A percentile compares a stretch with the other conserved stretches of the same genome.
Conservation (phyloP, 2,888 invertebrate species). For the Campopleginae sp. region DNA sequence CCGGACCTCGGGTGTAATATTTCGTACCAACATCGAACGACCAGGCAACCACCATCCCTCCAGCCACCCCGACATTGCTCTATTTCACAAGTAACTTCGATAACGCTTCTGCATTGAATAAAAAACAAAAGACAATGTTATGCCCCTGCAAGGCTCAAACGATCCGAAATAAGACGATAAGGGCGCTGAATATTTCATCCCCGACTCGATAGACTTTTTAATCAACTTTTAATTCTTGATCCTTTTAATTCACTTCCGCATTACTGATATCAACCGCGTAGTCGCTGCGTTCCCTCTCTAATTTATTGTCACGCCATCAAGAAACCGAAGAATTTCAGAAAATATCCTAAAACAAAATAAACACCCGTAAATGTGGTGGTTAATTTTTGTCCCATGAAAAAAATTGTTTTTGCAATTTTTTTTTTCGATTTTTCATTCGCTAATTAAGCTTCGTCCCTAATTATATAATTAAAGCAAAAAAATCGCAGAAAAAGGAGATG, state of each 20-base stretch:
- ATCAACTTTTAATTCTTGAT: background rate
- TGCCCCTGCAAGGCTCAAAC: slow-evolving; percentile 21
- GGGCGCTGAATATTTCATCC: background rate
- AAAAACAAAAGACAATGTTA: slow-evolving; percentile 65
- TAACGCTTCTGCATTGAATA: slow-evolving; percentile 67
- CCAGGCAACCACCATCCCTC: slow-evolving; percentile 56
- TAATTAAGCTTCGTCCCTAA: no score
- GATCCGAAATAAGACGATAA: slow-evolving; percentile 47
- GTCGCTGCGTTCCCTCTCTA: background rate
- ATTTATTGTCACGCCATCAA: slow-evolving; percentile 63
- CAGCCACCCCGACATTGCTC: slow-evolving; percentile 71
- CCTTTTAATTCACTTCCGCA: background rate
- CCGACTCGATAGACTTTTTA: background rate
- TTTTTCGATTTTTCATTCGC: no score
- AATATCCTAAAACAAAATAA: background rate
- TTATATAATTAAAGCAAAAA: background rate
- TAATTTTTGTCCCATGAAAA: no score
- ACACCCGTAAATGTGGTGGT: background rate
- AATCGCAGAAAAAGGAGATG: background rate
- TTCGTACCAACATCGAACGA: slow-evolving; percentile 78
- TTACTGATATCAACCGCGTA: background rate
- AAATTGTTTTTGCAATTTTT: no score
- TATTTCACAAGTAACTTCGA: slow-evolving; percentile 74
- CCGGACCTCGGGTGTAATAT: slow-evolving; percentile 82
- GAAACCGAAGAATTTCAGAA: background rate